Base-by-base conservation (phyloP, 2,797 vertebrate genomes). In the Melanotaenia trifasciata region DNA sequence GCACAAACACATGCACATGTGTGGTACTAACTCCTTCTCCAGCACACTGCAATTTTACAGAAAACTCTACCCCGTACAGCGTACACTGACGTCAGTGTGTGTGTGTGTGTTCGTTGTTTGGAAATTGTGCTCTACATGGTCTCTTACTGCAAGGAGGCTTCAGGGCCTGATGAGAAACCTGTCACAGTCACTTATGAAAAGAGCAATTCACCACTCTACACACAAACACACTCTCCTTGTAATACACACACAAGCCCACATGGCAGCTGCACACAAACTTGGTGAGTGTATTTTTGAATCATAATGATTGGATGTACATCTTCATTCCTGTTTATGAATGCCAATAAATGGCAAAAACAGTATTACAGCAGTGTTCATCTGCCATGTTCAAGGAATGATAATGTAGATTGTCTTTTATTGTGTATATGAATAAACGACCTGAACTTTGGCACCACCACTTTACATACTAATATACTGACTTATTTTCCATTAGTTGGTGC, bases 181-280 rank as follows among this genome's bases (percentile, higher is more conserved):
- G 87, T 90, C 89, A 90, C 73, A 88, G 81, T 86, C 84, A 90
- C 81, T 91, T 87, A 89, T 82, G 71, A 92, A 90, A 92, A 91
- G 89, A 91, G 86, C 85, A 92, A 80, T 87, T 88, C 82, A 82
- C 79, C 3, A 35, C 74, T 67, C 47, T 30, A 61, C 43, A 68
- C 64, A 73, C 69, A 70, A 51, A 33, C 58, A 30, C 62, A 57
- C 67, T 36, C 33, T 58, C 8, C 50, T 26, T 58, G 11, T 22
- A 54, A 51, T 45, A 18, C 57, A 69, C 45, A 76, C 43, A 79
- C 58, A 73, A 64, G 36, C 75, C 58, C 56, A 63, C 56, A 64
- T 1, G 60, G 45, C 32, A 72, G 64, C 59, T 75, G 35, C 45
- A 47, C 33, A 24, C 9, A 16, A 32, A 71, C 56, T 64, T 74